phyloP scores from a whole-genome alignment of 2,113 vertebrate species.

The Gobius niger region DNA sequence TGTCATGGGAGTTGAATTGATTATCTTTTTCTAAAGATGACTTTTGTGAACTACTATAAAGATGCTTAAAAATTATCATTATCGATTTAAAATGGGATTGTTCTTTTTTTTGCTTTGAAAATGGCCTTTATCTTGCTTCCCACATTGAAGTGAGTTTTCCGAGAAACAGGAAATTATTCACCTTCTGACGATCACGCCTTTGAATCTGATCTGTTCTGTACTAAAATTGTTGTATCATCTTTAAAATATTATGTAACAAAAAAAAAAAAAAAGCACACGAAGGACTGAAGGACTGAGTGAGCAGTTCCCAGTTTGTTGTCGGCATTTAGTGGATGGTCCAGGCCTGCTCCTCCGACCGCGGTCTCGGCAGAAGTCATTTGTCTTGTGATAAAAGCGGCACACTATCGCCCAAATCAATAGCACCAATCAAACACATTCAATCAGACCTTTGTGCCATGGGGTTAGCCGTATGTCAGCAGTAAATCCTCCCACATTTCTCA shows the following conservation, averaged over 20 bases:
- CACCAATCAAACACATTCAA: slow-evolving; percentile 59
- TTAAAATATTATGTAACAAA: neutral
- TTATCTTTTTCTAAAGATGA: no score
- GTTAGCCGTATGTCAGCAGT: slow-evolving; percentile 36
- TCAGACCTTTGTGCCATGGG: slow-evolving; percentile 55
- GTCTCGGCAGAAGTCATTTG: slow-evolving; percentile 60
- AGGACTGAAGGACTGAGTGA: neutral
- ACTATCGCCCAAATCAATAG: slow-evolving; percentile 59
- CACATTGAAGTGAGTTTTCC: no score
- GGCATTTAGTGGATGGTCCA: slow-evolving; percentile 23
- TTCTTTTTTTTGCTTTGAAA: no score
- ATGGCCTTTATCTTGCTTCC: no score
- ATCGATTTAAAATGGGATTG: no score
- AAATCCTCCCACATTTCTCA: slow-evolving; percentile 32
- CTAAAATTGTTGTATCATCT: no score
- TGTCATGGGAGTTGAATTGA: no score
- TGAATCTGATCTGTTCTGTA: no score
- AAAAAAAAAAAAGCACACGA: neutral
- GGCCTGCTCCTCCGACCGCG: slow-evolving; percentile 29
- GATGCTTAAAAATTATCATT: no score
- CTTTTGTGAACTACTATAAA: no score
- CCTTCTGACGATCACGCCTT: no score
- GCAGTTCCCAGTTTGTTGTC: neutral
- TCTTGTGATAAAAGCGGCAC: slow-evolving; percentile 62
- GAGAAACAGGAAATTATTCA: no score